Percentiles rank a stretch among this genome's conserved stretches.
phyloP scores from a whole-genome alignment of 2,888 invertebrate genomes.

The Pardosa pseudoannulata region DNA sequence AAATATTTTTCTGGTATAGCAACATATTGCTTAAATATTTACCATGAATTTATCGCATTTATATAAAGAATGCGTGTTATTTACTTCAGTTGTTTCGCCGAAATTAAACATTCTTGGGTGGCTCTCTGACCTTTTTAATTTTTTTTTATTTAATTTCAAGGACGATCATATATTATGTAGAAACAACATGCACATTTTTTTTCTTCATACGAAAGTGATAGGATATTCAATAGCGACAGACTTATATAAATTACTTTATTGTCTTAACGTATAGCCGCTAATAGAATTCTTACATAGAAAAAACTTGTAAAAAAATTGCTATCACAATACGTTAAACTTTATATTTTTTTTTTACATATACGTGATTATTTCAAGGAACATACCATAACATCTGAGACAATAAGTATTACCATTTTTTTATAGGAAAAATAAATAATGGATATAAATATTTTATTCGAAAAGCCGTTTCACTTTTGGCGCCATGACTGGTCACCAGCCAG shows the following conservation, averaged over 20 bases:
- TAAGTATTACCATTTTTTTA: background rate
- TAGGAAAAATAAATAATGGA: conserved; percentile 2
- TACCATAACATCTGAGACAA: background rate
- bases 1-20: too few relatives aligned
- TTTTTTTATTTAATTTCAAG: too few relatives aligned
- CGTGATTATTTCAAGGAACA: too few relatives aligned
- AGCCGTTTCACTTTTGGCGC: background rate
- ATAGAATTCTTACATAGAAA: background rate
- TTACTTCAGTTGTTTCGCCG: background rate
- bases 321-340: background rate
- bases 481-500: background rate
- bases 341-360: background rate
- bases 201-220: background rate
- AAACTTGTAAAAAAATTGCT: background rate
- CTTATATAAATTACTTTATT: background rate
- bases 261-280: background rate
- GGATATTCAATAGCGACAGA: background rate
- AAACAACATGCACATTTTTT: background rate
- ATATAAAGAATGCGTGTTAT: too few relatives aligned
- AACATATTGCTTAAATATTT: too few relatives aligned
- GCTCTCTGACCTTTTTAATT: background rate
- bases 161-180: too few relatives aligned
- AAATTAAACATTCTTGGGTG: background rate
- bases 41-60: too few relatives aligned
- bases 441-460: conserved; percentile 4